Conservation (phyloP, 2,113 vertebrate species). For the Rhinopomastus cyanomelas region DNA sequence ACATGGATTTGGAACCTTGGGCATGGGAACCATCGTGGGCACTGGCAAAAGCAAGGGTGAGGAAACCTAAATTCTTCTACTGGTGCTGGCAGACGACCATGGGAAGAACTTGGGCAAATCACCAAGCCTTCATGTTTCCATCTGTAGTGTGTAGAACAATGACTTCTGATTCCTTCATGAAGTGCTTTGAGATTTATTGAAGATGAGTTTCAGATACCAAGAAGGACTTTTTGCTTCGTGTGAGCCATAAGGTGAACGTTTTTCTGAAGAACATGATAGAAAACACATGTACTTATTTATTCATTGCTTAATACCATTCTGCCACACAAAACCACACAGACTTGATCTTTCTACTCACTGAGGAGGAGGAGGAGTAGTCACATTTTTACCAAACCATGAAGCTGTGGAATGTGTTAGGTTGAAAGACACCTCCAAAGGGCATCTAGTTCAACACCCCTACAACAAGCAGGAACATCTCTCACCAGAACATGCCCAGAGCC, state of each 20-base stretch:
- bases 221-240: background rate
- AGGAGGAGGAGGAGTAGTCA: too few species aligned
- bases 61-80: background rate
- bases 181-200: background rate
- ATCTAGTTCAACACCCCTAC: too few species aligned
- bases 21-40: background rate
- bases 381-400: background rate
- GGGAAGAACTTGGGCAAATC: background rate
- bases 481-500: too few species aligned
- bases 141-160: background rate
- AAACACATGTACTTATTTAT: background rate
- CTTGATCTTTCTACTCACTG: background rate
- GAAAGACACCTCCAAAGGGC: too few species aligned
- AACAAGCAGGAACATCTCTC: too few species aligned
- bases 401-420: too few species aligned
- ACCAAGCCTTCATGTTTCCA: background rate
- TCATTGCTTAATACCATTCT: background rate
- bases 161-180: background rate
- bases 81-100: background rate
- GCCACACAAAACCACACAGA: accelerated
- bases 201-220: background rate
- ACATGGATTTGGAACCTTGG: background rate
- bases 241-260: background rate
- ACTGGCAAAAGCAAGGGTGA: background rate
- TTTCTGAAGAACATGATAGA: background rate